A percentile compares a stretch with the other conserved stretches of the same genome.
Conservation (phyloP, 2,113 vertebrate species). For the Sinocyclocheilus maitianheensis region DNA sequence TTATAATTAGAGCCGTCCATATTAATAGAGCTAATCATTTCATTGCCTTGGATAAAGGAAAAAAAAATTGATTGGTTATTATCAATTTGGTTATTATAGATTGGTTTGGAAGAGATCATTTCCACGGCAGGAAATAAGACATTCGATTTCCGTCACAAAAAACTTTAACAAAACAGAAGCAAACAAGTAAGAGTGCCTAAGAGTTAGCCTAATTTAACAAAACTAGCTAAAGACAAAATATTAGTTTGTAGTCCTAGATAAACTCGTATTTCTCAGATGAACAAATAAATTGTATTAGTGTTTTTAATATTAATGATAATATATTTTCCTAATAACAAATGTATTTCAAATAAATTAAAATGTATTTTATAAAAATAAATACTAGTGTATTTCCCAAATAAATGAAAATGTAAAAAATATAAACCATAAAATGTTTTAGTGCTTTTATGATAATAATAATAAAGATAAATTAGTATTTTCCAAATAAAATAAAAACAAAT, state of each 20-base stretch:
- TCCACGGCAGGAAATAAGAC: neutral
- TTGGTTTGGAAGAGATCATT: neutral
- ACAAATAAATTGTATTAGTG: neutral
- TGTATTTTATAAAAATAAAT: too few species aligned
- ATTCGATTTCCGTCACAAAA: neutral
- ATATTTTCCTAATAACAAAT: too few species aligned
- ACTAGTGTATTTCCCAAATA: too few species aligned
- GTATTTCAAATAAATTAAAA: neutral
- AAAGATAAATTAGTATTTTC: too few species aligned
- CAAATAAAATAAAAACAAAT: neutral
- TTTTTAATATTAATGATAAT: neutral
- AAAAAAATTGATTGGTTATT: too few species aligned
- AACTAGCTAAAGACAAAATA: neutral
- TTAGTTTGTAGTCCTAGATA: neutral
- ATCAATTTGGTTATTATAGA: neutral
- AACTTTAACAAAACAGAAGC: neutral
- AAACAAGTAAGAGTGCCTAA: neutral
- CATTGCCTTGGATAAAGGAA: constrained; percentile 69
- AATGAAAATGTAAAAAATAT: too few species aligned
- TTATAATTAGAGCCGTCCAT: constrained; percentile 80
- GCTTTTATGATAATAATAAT: too few species aligned
- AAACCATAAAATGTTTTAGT: too few species aligned
- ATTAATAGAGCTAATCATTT: constrained; percentile 78
- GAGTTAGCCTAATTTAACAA: neutral
- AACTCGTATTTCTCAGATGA: neutral